These are phyloP conservation scores for Coelopa frigida DNA, from an alignment of 1,140 invertebrate genomes.

Conservation along the genomic window DNA sequence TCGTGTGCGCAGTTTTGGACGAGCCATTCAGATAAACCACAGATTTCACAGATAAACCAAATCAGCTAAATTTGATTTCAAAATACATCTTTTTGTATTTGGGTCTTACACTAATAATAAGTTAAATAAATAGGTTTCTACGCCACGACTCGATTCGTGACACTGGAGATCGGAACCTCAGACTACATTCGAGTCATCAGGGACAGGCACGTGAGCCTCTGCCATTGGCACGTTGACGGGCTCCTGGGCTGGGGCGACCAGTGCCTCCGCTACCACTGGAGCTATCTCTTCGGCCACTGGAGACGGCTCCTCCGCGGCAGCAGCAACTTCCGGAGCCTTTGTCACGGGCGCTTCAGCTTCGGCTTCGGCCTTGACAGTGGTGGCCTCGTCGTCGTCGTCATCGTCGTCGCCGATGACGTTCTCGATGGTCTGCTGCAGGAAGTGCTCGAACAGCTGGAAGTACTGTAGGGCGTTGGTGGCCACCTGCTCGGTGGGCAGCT, in stretches of 20 bases:
- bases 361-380: slow-evolving; percentile 5
- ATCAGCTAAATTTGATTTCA: no score
- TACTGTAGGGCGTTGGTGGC: slow-evolving; percentile 40
- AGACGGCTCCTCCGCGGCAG: background rate
- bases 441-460: slow-evolving; percentile 41
- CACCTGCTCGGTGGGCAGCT: slow-evolving; percentile 36
- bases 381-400: slow-evolving; percentile 30
- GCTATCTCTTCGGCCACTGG: background rate
- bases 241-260: background rate
- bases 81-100: no score
- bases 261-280: background rate
- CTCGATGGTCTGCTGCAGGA: slow-evolving; percentile 39
- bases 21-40: no score
- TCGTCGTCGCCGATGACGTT: slow-evolving; percentile 34
- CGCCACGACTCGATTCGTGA: no score
- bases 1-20: no score
- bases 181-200: no score
- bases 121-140: no score
- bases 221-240: background rate
- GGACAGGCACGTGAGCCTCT: no score
- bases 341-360: background rate
- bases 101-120: no score
- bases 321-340: slow-evolving; percentile 3
- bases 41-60: no score
- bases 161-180: no score